A percentile compares a stretch with the other conserved stretches of the same genome.
These are phyloP conservation scores for Cephalopachus bancanus DNA, from an alignment of 2,797 vertebrate species.

Conservation along the genomic window DNA sequence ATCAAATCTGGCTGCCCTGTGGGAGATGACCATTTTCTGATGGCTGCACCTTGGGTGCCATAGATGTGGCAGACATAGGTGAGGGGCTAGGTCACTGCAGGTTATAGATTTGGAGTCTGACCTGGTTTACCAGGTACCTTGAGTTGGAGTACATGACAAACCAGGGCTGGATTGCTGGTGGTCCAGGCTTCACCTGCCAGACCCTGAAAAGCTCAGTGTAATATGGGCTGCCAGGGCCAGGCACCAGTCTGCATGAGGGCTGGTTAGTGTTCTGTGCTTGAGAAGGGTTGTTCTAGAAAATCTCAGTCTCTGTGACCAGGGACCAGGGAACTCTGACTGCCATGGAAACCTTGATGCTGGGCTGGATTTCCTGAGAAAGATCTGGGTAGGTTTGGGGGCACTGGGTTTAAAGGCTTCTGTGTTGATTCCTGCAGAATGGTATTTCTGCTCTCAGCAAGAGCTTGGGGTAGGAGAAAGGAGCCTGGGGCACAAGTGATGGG, in stretches of 20 bases:
- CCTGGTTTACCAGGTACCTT: neutral
- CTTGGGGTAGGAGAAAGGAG: neutral
- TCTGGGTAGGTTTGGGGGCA: neutral
- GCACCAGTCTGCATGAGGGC: neutral
- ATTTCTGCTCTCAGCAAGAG: conserved; percentile 15
- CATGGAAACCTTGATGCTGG: neutral
- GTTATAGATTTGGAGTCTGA: neutral
- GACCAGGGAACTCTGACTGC: neutral
- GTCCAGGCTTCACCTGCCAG: conserved; percentile 22
- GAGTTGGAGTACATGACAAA: neutral
- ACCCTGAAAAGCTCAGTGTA: neutral
- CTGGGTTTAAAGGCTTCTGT: neutral
- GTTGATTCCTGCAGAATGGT: conserved; percentile 7
- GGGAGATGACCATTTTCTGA: neutral
- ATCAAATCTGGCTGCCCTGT: neutral
- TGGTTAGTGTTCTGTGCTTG: neutral
- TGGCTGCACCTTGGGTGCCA: neutral
- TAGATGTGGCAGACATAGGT: neutral
- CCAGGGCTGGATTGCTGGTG: neutral
- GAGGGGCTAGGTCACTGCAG: neutral
- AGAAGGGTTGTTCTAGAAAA: conserved; percentile 44
- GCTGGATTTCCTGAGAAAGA: conserved; percentile 38
- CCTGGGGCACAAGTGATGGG: neutral
- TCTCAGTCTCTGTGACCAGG: neutral
- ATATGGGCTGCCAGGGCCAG: neutral